Evolutionary conservation across 2,113 vertebrate species (phyloP), one percentile per base, ranked within the genome.

Genomic region (Carlito syrichta): DNA sequence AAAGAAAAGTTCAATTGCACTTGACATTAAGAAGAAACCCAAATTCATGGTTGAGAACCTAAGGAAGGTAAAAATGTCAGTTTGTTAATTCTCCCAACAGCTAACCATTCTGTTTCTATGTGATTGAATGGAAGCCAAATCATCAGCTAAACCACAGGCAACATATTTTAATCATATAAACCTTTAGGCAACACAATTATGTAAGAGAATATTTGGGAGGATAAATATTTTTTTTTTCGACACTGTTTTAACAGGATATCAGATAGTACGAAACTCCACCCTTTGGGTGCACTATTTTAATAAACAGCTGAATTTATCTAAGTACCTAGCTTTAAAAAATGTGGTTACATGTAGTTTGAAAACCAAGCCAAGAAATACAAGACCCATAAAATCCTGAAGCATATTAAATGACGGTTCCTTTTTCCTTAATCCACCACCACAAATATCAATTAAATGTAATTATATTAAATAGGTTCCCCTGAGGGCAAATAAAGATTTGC

Each of bases 361-460:
- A 98, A 97, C 54, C 45, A 96, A 97, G 98, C 98, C 97, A 98
- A 98, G 98, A 98, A 97, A 96, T 40, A 97, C 93, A 98, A 96
- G 92, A 86, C 97, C 94, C 22, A 71, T 97, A 98, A 98, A 96
- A 86, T 93, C 95, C 68, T 84, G 98, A 97, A 27, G 52, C 77
- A 97, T 98, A 88, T 98, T 98, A 98, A 98, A 87, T 97, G n/a
- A 98, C 83, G 2, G 78, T 95, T 97, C 78, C 86, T 97, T 98
- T 98, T 95, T 96, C 93, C 96, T 98, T 97, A 96, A 97, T 97
- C 94, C 93, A 96, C 82, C 96, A 98, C 97, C 38, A 82, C 95
- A 98, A 98, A 98, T 27, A 5, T 98, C 95, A 98, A 83, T 98
- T 98, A 98, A 98, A 92, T 91, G 71, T 97, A 98, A 98, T 98